Evolutionary conservation across 2,113 vertebrate genomes (phyloP).

Genomic region (Neopipo cinnamomea): DNA sequence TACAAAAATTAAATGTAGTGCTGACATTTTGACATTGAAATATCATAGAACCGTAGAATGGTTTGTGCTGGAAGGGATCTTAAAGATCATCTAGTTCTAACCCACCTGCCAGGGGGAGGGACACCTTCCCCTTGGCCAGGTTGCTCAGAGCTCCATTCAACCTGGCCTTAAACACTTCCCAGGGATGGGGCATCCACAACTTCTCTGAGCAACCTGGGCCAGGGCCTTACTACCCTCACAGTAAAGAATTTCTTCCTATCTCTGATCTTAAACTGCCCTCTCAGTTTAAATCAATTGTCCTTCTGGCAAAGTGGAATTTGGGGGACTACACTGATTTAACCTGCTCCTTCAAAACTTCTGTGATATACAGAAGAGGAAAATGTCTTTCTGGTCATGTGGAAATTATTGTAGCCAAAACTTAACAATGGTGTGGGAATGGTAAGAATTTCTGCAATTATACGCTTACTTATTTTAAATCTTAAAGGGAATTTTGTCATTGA

Average conservation of each 20-base stretch:
- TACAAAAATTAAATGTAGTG: background rate
- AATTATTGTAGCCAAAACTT: background rate
- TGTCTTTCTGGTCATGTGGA: background rate
- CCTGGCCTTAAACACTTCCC: background rate
- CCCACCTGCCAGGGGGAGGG: background rate
- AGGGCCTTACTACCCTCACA: background rate
- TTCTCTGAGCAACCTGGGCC: background rate
- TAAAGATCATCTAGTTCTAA: background rate
- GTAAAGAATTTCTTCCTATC: background rate
- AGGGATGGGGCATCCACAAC: background rate
- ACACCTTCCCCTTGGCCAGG: background rate
- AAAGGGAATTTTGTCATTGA: background rate
- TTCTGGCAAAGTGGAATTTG: background rate
- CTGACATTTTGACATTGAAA: background rate
- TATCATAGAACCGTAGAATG: background rate
- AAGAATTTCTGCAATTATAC: background rate
- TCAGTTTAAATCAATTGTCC: too few species aligned
- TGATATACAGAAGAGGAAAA: background rate
- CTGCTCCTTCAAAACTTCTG: background rate
- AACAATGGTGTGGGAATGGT: background rate
- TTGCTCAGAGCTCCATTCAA: background rate
- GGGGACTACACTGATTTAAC: background rate
- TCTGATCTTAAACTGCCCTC: background rate
- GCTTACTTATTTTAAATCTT: background rate
- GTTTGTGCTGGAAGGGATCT: background rate